Evolutionary conservation across 2,888 invertebrate species (phyloP), one percentile per base, ranked within the genome.

Genomic region (Drosophila algonquin): DNA sequence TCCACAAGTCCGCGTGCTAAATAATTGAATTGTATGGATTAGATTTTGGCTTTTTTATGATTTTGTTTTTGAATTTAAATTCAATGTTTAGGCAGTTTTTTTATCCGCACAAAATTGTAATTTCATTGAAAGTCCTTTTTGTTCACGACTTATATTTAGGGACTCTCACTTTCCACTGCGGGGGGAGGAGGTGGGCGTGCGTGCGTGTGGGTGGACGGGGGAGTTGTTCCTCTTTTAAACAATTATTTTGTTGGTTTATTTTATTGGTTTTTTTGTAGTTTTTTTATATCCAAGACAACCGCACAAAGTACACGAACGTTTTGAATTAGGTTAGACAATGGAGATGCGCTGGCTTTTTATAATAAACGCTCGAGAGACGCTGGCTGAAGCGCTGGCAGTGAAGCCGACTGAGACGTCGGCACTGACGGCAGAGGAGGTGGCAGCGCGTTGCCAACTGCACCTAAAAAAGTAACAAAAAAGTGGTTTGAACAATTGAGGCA

Each of bases 331-430:
- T 81, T 89, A 81, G 77, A 84, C 75, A 78, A 77, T 84, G 77
- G 90, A 83, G 87, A 86, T 81, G 84, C 89, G 88, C 80, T 76
- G 77, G 86, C 90, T 90, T 89, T 88, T 89, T 89, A 89, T 89
- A 89, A 89, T 80, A 80, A 85, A 80, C 78, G 80, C 79, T 72
- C 70, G 50, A 45, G 50, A 45, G 60, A 59, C 55, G 70, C 54
- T 14, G 62, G 9, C 61, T 14, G 24, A 44, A 53, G 9, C 53
- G 74, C n/a, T 55, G 62, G 70, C 86, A 74, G 73, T 61, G 18
- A 18, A 18, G 18, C 18, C 18, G 18, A 18, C 18, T 1, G 18
- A 18, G 81, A 68, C 78, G 50, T 14, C 3, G 14, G 5, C 35
- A 14, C 14, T 2, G 40, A 67, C 63, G 40, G 68, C 63, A 53